Evolutionary conservation across 2,888 invertebrate genomes (phyloP).

Genomic region (Luffia ferchaultella): DNA sequence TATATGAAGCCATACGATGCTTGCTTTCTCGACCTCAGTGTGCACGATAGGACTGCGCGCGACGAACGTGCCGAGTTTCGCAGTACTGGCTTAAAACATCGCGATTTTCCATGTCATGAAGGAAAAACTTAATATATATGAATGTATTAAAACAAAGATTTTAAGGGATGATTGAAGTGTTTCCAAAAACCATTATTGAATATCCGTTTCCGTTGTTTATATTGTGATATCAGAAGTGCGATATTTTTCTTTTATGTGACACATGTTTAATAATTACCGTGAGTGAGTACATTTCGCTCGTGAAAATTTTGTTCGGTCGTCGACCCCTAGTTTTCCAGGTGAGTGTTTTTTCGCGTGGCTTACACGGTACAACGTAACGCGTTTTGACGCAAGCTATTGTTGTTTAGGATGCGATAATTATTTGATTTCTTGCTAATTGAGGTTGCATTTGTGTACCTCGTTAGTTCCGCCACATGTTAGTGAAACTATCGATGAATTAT

Average conservation of each 20-base stretch:
- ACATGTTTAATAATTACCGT: not conserved
- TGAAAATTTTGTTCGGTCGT: not conserved
- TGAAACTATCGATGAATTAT: not conserved
- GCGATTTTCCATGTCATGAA: too few species aligned
- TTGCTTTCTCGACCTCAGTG: not conserved
- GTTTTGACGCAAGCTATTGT: not conserved
- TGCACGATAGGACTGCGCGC: too few species aligned
- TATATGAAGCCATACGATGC: not conserved
- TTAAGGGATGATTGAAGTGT: too few species aligned
- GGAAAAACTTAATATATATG: too few species aligned
- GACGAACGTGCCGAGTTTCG: not conserved
- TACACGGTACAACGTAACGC: not conserved
- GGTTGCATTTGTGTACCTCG: not conserved
- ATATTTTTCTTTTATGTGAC: not conserved
- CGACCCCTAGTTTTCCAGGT: not conserved
- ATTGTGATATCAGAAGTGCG: too few species aligned
- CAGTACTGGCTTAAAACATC: too few species aligned
- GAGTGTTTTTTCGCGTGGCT: not conserved
- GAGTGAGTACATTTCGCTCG: too few species aligned
- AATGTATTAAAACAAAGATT: too few species aligned
- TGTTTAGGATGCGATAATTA: not conserved
- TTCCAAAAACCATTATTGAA: too few species aligned
- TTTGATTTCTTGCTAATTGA: not conserved
- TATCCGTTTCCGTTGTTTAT: too few species aligned
- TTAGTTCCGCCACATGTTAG: not conserved